phyloP scores from a whole-genome alignment of 2,113 vertebrate species.

The Gila orcuttii region DNA sequence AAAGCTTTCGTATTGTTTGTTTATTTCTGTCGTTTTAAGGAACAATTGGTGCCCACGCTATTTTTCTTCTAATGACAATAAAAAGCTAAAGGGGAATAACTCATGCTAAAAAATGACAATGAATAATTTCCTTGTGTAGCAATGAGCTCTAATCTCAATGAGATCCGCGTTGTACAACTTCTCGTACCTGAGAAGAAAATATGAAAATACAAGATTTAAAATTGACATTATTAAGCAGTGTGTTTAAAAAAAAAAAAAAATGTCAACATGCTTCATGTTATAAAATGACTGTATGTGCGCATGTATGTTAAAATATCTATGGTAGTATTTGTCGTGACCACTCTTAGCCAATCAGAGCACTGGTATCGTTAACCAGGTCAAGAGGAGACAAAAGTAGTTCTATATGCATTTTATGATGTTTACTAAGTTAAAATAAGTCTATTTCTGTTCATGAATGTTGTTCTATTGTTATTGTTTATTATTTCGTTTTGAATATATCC shows the following conservation, averaged over 20 bases:
- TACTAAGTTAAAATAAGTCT: slow-evolving; percentile 94
- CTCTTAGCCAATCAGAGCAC: slow-evolving; percentile 84
- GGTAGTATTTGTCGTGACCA: slow-evolving; percentile 96
- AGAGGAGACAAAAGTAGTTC: slow-evolving; percentile 73
- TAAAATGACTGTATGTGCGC: slow-evolving; percentile 97
- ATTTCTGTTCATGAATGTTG: slow-evolving; percentile 82
- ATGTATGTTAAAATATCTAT: slow-evolving; percentile 89
- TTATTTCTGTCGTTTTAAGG: slow-evolving; percentile 86
- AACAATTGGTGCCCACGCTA: slow-evolving; percentile 86
- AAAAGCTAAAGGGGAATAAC: slow-evolving; percentile 77
- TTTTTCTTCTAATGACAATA: slow-evolving; percentile 85
- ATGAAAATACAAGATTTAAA: slow-evolving; percentile 74
- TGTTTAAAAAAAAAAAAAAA: slow-evolving; percentile 72
- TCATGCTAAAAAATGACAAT: slow-evolving; percentile 89
- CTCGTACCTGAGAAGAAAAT: slow-evolving; percentile 99
- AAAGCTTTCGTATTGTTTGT: slow-evolving; percentile 62
- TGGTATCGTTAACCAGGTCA: slow-evolving; percentile 72
- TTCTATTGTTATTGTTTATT: slow-evolving; percentile 66
- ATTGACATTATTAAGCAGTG: slow-evolving; percentile 54
- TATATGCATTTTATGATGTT: slow-evolving; percentile 87
- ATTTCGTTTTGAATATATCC: slow-evolving; percentile 51
- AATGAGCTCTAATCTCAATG: slow-evolving; percentile 99
- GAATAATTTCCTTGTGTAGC: slow-evolving; percentile 98
- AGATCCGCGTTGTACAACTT: slow-evolving; percentile 99
- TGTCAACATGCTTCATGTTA: slow-evolving; percentile 95